A percentile compares a stretch with the other conserved stretches of the same genome.
Conservation (phyloP, 2,797 vertebrate genomes). For the Phrynocephalus guinanensis region DNA sequence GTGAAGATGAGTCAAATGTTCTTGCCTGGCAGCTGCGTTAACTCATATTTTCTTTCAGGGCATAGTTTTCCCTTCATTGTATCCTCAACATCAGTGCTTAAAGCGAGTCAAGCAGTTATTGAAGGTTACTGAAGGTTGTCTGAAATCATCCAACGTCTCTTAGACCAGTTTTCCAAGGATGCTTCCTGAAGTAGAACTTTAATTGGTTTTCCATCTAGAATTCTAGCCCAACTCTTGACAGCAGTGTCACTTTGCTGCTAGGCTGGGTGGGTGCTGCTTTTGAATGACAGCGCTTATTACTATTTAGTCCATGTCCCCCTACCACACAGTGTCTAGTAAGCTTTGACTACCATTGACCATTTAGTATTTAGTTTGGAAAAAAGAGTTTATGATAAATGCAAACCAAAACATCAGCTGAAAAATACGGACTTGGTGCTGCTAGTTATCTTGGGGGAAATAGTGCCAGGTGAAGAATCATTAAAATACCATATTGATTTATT, state of each 20-base stretch:
- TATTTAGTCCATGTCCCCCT: background rate
- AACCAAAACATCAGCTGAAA: slow-evolving; percentile 41
- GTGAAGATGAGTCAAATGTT: background rate
- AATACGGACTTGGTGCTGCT: slow-evolving; percentile 1
- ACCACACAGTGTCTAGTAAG: slow-evolving; percentile 40
- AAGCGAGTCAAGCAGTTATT: background rate
- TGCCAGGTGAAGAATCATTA: slow-evolving; percentile 8
- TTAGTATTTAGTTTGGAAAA: slow-evolving; percentile 50
- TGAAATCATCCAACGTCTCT: background rate
- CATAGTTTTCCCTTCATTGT: background rate
- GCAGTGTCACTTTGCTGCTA: background rate
- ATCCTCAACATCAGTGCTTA: background rate
- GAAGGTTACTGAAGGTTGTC: background rate
- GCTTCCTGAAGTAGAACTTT: background rate
- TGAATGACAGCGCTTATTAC: background rate
- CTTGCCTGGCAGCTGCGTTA: background rate
- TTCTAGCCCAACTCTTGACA: background rate
- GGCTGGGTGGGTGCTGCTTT: background rate
- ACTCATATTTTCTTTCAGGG: background rate
- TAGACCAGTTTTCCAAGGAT: background rate
- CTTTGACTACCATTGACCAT: slow-evolving; percentile 54
- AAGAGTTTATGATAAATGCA: slow-evolving; percentile 27
- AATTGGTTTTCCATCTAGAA: background rate
- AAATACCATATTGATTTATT: slow-evolving; percentile 9
- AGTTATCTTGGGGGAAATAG: background rate